Conservation (phyloP, 2,888 invertebrate species). For the Acanthosepion pharaonis region DNA sequence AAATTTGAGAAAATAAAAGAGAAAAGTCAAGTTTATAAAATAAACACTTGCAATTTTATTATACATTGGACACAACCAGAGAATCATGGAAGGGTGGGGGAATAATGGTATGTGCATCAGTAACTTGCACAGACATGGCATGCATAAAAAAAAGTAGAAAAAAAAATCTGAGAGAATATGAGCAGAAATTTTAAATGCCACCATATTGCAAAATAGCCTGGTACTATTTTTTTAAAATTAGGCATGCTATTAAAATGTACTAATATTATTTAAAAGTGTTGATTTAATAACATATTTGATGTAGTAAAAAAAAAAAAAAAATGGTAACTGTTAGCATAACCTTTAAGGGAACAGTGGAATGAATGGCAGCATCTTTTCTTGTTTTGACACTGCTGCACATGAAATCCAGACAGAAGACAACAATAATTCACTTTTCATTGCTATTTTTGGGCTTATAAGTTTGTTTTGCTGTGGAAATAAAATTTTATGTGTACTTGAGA, state of each 20-base stretch:
- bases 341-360: neutral
- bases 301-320: neutral
- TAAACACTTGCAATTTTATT: constrained; percentile 24
- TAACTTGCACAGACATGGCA: neutral
- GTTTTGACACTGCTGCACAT: neutral
- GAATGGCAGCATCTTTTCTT: neutral
- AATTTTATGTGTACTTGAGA: too few species aligned
- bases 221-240: neutral
- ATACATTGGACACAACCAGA: constrained; percentile 17
- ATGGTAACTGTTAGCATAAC: neutral
- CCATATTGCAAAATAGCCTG: too few species aligned
- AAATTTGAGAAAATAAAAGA: neutral
- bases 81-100: neutral
- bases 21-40: neutral
- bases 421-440: too few species aligned
- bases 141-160: neutral
- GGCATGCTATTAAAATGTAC: neutral
- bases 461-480: too few species aligned
- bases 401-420: neutral
- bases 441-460: too few species aligned
- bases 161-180: neutral
- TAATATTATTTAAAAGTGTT: neutral
- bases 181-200: neutral
- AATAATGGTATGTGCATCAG: neutral
- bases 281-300: neutral